Conservation (phyloP, 2,797 vertebrate species). For the Echeneis naucrates region DNA sequence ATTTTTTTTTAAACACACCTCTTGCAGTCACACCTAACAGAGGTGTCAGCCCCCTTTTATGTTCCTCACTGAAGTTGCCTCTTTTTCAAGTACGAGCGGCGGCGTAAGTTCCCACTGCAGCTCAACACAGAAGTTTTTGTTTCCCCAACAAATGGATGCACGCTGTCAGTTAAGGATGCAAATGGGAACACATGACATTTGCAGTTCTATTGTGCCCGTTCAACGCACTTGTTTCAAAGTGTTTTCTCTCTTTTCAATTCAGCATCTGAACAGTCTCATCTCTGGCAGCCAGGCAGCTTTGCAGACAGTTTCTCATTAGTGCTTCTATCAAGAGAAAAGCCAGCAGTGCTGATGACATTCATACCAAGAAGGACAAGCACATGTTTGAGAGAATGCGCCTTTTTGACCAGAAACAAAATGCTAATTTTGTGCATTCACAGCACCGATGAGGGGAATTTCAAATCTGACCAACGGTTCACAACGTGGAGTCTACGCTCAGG, state of each 20-base stretch:
- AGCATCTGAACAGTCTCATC: conserved; percentile 21
- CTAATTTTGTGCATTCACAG: conserved; percentile 14
- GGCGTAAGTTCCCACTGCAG: conserved; percentile 45
- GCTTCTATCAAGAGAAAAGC: conserved; percentile 33
- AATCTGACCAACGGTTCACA: not conserved
- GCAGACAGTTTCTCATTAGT: conserved; percentile 47
- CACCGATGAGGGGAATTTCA: not conserved
- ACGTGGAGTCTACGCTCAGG: not conserved
- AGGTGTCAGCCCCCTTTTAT: conserved; percentile 67
- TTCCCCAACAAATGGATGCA: conserved; percentile 16
- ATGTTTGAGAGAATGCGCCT: conserved; percentile 11
- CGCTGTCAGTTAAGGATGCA: conserved; percentile 32
- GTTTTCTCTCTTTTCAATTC: conserved; percentile 33
- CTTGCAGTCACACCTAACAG: conserved; percentile 63
- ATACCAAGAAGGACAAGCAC: conserved; percentile 16
- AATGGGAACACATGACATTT: conserved; percentile 30
- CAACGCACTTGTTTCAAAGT: conserved; percentile 37
- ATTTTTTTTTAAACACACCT: conserved; percentile 56
- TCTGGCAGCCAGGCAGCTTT: conserved; percentile 43
- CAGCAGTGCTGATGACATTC: conserved; percentile 30
- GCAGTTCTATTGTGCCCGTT: not conserved
- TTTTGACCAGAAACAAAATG: conserved; percentile 17
- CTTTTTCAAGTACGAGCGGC: conserved; percentile 57
- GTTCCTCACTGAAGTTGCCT: conserved; percentile 57
- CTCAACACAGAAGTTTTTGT: conserved; percentile 16